Evolutionary conservation across 2,888 invertebrate genomes (phyloP), one percentile per base, ranked within the genome.

Genomic region (Phorcus lineatus): DNA sequence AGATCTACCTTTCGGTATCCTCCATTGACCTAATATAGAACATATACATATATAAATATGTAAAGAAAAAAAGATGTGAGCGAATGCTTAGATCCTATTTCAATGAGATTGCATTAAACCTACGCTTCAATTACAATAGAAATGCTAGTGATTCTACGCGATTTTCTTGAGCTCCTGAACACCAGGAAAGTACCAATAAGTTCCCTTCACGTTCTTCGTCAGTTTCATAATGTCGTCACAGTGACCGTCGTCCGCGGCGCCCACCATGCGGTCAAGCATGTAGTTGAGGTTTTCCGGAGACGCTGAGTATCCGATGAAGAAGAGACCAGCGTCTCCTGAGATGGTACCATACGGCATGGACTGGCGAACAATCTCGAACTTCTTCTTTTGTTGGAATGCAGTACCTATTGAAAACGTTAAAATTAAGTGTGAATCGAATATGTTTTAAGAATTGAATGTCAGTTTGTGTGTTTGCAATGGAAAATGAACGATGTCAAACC

Each of bases 101-200:
- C n/a, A n/a, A n/a, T n/a, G n/a, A n/a, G n/a, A n/a, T n/a, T n/a
- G n/a, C n/a, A n/a, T n/a, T n/a, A n/a, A n/a, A n/a, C n/a, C 24
- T 19, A 22, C 57, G n/a, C n/a, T 57, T 24, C 57, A 57, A 22
- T 7, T n/a, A n/a, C 57, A 57, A 4, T 1, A 24, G 9, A 57
- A 11, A 57, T 13, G 57, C 19, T n/a, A 6, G n/a, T 4, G 36
- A 17, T 1, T 57, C 47, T 82, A 85, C 70, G 82, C 87, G 40
- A 92, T 80, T 67, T 89, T 89, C 80, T 86, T 88, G 36, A 93
- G 86, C 78, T 92, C 91, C 6, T 85, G 85, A 3, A 78, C 85
- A 7, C 92, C 91, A 13, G 93, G 93, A 86, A 93, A 93, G 84
- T 93, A 93, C 92, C 92, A 93, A 87, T 92, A 93, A 6, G 90